Percentiles rank a stretch among this genome's conserved stretches.
These are phyloP conservation scores for Chelon auratus DNA, from an alignment of 2,797 vertebrate species.

Conservation along the genomic window DNA sequence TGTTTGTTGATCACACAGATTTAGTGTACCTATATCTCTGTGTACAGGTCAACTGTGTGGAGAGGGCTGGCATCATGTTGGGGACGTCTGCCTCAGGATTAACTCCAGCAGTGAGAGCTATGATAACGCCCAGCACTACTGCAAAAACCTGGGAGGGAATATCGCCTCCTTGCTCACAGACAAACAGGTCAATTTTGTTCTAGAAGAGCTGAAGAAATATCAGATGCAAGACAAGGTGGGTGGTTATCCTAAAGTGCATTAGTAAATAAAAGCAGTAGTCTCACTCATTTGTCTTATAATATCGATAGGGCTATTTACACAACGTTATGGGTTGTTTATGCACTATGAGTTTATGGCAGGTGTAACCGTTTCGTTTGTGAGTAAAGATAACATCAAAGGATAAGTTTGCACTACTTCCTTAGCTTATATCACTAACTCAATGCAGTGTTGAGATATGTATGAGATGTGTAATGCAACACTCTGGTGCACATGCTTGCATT, in stretches of 20 bases:
- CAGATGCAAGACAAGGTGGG: slow-evolving; percentile 88
- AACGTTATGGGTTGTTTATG: too few species aligned
- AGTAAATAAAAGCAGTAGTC: neutral
- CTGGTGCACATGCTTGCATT: too few species aligned
- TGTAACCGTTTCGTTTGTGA: too few species aligned
- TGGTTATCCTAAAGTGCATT: neutral
- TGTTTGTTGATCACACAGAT: too few species aligned
- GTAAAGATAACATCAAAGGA: neutral
- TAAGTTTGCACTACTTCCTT: neutral
- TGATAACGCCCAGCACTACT: slow-evolving; percentile 95
- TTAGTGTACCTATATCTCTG: slow-evolving; percentile 12
- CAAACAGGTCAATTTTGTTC: slow-evolving; percentile 93
- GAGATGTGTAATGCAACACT: neutral
- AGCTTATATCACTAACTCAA: neutral
- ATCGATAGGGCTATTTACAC: too few species aligned
- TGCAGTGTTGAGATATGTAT: neutral
- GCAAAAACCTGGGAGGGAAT: slow-evolving; percentile 94
- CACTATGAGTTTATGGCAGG: neutral
- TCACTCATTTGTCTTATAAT: too few species aligned
- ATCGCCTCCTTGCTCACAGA: slow-evolving; percentile 93
- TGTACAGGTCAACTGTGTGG: slow-evolving; percentile 90
- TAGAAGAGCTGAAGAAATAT: slow-evolving; percentile 94
- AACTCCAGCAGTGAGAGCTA: slow-evolving; percentile 95
- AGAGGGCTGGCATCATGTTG: slow-evolving; percentile 92
- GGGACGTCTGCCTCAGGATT: slow-evolving; percentile 91